A percentile compares a stretch with the other conserved stretches of the same genome.
phyloP scores from a whole-genome alignment of 53 echinoderm and acorn worm species.

The Actinopyga echinites region DNA sequence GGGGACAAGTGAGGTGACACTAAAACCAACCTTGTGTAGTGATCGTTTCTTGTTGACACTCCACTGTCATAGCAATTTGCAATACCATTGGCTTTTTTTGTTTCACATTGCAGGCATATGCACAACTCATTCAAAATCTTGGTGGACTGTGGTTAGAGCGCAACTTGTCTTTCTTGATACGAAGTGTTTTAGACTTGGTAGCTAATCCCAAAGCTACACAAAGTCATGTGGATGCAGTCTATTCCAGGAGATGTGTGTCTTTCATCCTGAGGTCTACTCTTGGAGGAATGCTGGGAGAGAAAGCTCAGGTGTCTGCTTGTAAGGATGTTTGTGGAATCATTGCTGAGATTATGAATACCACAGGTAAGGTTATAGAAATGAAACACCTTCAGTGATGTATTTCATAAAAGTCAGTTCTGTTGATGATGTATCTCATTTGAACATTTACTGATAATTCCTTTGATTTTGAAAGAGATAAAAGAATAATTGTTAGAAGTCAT shows the following conservation, averaged over 20 bases:
- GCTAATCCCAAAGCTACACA: constrained; percentile 92
- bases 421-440: no score
- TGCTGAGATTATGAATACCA: constrained; percentile 83
- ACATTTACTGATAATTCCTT: no score
- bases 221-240: constrained; percentile 96
- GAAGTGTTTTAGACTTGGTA: constrained; percentile 77
- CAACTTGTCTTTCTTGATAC: constrained; percentile 83
- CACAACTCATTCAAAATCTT: constrained; percentile 77
- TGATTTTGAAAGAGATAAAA: no score
- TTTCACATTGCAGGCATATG: constrained; percentile 64
- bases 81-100: not conserved
- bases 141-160: constrained; percentile 97
- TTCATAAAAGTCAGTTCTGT: no score
- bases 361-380: constrained; percentile 47
- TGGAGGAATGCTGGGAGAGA: constrained; percentile 97
- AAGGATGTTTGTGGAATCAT: constrained; percentile 89
- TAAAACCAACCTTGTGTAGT: no score
- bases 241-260: constrained; percentile 86
- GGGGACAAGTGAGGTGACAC: no score
- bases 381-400: no score
- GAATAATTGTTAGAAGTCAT: no score
- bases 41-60: no score
- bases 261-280: constrained; percentile 86
- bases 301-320: constrained; percentile 91
- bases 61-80: not conserved